Percentiles rank a stretch among this genome's conserved stretches.
Conservation (phyloP, 2,888 invertebrate genomes). For the Acrocyrtus sp. region DNA sequence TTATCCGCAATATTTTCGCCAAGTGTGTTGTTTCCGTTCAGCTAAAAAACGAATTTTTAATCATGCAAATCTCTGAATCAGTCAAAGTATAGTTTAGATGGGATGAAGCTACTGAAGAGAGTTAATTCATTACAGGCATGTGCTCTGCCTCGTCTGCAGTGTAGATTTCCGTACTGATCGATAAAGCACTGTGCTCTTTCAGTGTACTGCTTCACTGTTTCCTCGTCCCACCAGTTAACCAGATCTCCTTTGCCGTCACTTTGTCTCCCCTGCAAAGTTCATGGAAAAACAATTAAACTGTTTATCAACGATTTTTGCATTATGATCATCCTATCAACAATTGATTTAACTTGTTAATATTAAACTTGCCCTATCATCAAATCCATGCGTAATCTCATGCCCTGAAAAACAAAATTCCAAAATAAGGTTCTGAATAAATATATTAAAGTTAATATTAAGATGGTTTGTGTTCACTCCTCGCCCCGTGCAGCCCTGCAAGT, state of each 20-base stretch:
- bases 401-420: slow-evolving; percentile 64
- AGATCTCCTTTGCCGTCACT: slow-evolving; percentile 92
- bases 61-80: background rate
- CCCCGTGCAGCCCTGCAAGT: too few relatives aligned
- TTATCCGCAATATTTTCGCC: slow-evolving; percentile 70
- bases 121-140: slow-evolving; percentile 71
- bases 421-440: too few relatives aligned
- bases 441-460: too few relatives aligned
- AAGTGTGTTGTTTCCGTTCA: slow-evolving; percentile 77
- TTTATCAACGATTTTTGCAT: too few relatives aligned
- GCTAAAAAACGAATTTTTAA: slow-evolving; percentile 67
- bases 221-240: slow-evolving; percentile 90
- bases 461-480: too few relatives aligned
- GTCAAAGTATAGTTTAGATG: too few relatives aligned
- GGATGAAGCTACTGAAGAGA: too few relatives aligned
- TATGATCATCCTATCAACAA: slow-evolving; percentile 1
- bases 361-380: slow-evolving; percentile 65
- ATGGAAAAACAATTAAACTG: background rate
- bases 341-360: background rate
- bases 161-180: slow-evolving; percentile 91
- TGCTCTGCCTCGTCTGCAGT: slow-evolving; percentile 79
- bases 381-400: slow-evolving; percentile 72
- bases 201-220: slow-evolving; percentile 83
- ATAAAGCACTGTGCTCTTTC: slow-evolving; percentile 90
- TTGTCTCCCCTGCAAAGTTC: slow-evolving; percentile 75